Conservation (phyloP, 2,113 vertebrate genomes). For the Anguilla rostrata region DNA sequence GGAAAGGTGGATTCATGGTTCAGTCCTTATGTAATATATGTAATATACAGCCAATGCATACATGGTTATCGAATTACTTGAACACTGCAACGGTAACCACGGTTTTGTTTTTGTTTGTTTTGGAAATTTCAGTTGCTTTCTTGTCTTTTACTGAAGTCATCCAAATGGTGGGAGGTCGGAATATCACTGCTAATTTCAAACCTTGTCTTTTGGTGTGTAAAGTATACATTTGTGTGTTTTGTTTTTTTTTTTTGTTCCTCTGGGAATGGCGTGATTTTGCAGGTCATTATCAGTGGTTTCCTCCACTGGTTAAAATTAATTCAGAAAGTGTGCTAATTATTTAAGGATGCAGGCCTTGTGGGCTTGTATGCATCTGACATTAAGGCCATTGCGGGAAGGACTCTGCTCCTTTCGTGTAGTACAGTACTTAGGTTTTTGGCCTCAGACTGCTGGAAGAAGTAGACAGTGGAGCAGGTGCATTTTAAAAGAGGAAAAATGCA, state of each 20-base stretch:
- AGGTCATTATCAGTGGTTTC: constrained; percentile 14
- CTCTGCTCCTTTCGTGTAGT: neutral
- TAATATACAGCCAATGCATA: neutral
- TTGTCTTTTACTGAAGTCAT: neutral
- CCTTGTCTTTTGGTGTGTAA: constrained; percentile 16
- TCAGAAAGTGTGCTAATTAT: neutral
- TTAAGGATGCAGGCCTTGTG: neutral
- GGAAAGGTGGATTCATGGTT: neutral
- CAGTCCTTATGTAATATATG: constrained; percentile 2
- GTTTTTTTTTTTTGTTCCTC: constrained; percentile 3
- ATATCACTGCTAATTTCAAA: constrained; percentile 35
- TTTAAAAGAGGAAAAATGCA: neutral
- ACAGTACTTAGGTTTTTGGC: constrained; percentile 5
- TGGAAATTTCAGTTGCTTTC: constrained; percentile 6
- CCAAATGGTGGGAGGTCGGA: neutral
- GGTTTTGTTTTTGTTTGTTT: constrained; percentile 10
- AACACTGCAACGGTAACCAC: constrained; percentile 18
- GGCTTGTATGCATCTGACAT: neutral
- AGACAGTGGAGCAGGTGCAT: neutral
- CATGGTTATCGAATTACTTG: constrained; percentile 23
- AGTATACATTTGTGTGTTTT: constrained; percentile 1
- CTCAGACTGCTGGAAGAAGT: neutral
- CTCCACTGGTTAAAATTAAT: constrained; percentile 14
- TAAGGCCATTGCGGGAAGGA: constrained; percentile 8
- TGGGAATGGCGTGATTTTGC: constrained; percentile 14